These are phyloP conservation scores for Shinisaurus crocodilurus DNA, from an alignment of 2,113 vertebrate genomes.

Conservation along the genomic window DNA sequence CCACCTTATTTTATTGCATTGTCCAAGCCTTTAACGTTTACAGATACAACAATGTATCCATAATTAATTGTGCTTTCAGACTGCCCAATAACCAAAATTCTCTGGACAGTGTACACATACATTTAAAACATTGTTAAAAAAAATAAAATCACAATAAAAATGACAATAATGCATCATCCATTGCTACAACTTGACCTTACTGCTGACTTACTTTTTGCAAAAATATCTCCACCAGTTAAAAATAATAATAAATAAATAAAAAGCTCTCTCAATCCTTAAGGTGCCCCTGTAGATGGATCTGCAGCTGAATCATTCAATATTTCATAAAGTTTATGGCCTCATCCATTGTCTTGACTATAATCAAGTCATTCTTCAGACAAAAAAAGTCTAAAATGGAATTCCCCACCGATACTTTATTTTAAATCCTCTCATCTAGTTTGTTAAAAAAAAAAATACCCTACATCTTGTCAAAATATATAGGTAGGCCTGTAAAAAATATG, in stretches of 20 bases:
- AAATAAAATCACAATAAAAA: too few relatives aligned
- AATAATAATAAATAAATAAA: too few relatives aligned
- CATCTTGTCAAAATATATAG: background rate
- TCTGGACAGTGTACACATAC: too few relatives aligned
- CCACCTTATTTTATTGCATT: background rate
- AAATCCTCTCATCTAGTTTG: background rate
- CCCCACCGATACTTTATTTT: background rate
- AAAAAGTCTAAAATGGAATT: background rate
- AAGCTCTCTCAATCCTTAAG: too few relatives aligned
- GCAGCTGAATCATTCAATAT: background rate
- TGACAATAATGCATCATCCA: background rate
- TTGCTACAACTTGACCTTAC: background rate
- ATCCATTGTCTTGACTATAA: background rate
- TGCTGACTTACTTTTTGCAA: background rate
- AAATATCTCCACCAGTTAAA: too few relatives aligned
- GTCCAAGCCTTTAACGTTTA: background rate
- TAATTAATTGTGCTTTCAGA: too few relatives aligned
- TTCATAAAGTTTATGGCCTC: background rate
- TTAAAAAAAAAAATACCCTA: background rate
- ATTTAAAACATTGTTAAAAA: too few relatives aligned
- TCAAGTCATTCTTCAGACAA: background rate
- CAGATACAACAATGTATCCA: background rate
- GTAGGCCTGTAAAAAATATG: background rate
- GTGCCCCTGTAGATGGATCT: background rate
- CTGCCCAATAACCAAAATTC: too few relatives aligned